Conservation (phyloP, 2,797 vertebrate genomes). For the Melanotaenia parkinsoni region DNA sequence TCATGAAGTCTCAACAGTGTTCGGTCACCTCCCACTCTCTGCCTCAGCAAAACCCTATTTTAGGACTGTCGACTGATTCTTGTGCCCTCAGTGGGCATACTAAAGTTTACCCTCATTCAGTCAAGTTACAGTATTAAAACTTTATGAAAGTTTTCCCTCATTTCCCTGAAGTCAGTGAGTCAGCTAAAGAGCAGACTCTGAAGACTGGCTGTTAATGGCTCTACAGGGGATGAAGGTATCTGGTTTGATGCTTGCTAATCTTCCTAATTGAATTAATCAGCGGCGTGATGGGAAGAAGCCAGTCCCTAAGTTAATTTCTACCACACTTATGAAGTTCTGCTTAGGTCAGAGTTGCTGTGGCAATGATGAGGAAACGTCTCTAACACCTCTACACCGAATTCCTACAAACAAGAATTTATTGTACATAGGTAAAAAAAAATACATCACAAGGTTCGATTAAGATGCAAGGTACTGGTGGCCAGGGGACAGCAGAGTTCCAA, state of each 20-base stretch:
- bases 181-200: conserved; percentile 12
- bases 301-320: conserved; percentile 48
- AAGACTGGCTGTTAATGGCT: conserved; percentile 25
- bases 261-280: conserved; percentile 76
- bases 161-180: conserved; percentile 21
- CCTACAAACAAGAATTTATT: background rate
- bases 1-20: conserved; percentile 50
- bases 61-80: conserved; percentile 59
- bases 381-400: background rate
- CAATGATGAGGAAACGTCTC: background rate
- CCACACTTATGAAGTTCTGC: conserved; percentile 33
- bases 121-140: conserved; percentile 33
- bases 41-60: conserved; percentile 76
- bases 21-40: conserved; percentile 62
- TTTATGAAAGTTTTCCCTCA: background rate
- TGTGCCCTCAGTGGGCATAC: conserved; percentile 43
- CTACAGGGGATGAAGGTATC: conserved; percentile 61
- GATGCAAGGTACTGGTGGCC: conserved; percentile 1
- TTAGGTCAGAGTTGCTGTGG: conserved; percentile 22
- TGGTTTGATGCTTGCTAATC: conserved; percentile 68
- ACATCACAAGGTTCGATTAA: conserved; percentile 4
- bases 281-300: conserved; percentile 63
- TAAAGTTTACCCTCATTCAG: conserved; percentile 44
- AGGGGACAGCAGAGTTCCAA: background rate
- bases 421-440: background rate